These are phyloP conservation scores for Bradypus variegatus DNA, from an alignment of 2,797 vertebrate genomes.

Conservation along the genomic window DNA sequence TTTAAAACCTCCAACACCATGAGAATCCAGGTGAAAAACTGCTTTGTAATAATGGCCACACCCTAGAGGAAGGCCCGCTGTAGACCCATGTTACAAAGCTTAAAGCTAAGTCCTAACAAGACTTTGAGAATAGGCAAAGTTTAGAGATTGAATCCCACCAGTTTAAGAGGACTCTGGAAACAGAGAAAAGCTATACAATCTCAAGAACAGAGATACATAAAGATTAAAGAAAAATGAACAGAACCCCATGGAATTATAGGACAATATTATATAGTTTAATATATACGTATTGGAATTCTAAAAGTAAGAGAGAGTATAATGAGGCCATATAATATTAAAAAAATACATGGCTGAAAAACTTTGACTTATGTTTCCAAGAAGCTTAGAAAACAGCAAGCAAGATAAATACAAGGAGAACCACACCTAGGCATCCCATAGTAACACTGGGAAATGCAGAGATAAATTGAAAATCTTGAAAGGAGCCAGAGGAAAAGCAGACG, in stretches of 20 bases:
- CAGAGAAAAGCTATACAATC: background rate
- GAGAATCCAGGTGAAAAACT: background rate
- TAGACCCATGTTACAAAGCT: background rate
- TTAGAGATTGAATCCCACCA: background rate
- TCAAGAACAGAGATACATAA: background rate
- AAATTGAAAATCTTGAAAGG: background rate
- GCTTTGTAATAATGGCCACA: background rate
- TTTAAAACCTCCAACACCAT: background rate
- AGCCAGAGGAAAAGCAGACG: background rate
- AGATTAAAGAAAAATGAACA: conserved; percentile 1
- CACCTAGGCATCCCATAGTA: background rate
- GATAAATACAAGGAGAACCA: background rate
- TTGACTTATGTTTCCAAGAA: background rate
- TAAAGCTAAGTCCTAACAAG: background rate
- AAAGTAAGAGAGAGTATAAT: background rate
- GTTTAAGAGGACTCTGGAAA: background rate
- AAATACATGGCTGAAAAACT: background rate
- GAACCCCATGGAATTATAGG: background rate
- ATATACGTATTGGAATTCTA: background rate
- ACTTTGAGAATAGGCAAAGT: background rate
- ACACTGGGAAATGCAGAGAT: background rate
- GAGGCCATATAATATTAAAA: background rate
- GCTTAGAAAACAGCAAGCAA: background rate
- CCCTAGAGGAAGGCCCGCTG: background rate
- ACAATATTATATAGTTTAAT: background rate